A percentile compares a stretch with the other conserved stretches of the same genome.
Conservation (phyloP, 2,113 vertebrate genomes). For the Semicossyphus pulcher region DNA sequence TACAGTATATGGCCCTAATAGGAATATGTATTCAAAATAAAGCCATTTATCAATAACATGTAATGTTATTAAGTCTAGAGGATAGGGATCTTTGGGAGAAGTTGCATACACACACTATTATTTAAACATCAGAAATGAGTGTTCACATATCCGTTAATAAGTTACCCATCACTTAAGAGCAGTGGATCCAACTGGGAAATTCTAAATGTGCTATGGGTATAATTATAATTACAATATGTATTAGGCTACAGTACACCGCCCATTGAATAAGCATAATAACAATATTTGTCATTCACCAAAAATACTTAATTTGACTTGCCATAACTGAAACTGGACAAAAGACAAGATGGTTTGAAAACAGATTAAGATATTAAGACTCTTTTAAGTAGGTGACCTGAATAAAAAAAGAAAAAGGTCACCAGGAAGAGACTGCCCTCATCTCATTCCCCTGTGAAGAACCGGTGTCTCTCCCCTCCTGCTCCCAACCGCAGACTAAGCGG, state of each 20-base stretch:
- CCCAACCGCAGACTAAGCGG: constrained; percentile 32
- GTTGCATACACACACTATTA: constrained; percentile 56
- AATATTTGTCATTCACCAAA: constrained; percentile 61
- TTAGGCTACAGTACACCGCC: constrained; percentile 19
- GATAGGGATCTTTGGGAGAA: constrained; percentile 57
- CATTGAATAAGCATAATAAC: constrained; percentile 50
- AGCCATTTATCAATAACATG: constrained; percentile 44
- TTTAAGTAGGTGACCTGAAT: constrained; percentile 25
- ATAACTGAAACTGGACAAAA: constrained; percentile 27
- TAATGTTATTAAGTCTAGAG: constrained; percentile 40
- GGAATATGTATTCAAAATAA: constrained; percentile 54
- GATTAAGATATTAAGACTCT: constrained; percentile 17
- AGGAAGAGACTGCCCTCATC: constrained; percentile 27
- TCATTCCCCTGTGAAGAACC: constrained; percentile 25
- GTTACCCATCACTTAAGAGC: constrained; percentile 47
- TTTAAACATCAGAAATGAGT: constrained; percentile 43
- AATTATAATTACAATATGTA: constrained; percentile 41
- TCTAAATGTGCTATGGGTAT: constrained; percentile 51
- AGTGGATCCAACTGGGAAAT: constrained; percentile 44
- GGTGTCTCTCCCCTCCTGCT: constrained; percentile 37
- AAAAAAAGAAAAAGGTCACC: constrained; percentile 34
- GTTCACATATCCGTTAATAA: constrained; percentile 40
- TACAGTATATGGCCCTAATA: constrained; percentile 51
- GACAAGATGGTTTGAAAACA: constrained; percentile 19
- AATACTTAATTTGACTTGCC: constrained; percentile 32